Conservation (phyloP, 2,797 vertebrate genomes). For the Chelon auratus region DNA sequence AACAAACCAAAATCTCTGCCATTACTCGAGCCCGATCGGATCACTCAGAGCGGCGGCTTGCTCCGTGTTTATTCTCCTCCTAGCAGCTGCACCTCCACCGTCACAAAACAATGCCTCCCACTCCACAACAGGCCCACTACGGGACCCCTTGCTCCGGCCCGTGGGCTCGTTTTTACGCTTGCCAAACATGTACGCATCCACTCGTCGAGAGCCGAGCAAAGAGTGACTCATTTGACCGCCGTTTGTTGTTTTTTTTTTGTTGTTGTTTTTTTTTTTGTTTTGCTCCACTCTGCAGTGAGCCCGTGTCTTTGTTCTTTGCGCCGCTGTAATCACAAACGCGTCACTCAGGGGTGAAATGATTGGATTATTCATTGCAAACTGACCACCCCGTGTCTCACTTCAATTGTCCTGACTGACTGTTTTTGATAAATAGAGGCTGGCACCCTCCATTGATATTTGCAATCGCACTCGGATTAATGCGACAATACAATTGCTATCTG, state of each 20-base stretch:
- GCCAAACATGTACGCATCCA: constrained; percentile 65
- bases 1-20: constrained; percentile 59
- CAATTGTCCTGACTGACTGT: constrained; percentile 55
- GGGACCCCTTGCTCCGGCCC: constrained; percentile 63
- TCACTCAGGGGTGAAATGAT: constrained; percentile 61
- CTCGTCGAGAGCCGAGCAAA: constrained; percentile 48
- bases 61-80: constrained; percentile 61
- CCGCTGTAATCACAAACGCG: constrained; percentile 66
- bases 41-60: constrained; percentile 36
- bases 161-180: constrained; percentile 60
- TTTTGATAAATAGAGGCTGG: constrained; percentile 54
- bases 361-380: constrained; percentile 69
- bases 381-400: constrained; percentile 65
- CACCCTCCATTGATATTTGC: constrained; percentile 55
- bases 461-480: constrained; percentile 22
- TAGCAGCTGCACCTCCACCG: constrained; percentile 69
- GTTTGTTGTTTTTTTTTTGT: constrained; percentile 17
- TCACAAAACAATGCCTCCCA: constrained; percentile 76
- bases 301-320: constrained; percentile 49
- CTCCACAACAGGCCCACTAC: constrained; percentile 66
- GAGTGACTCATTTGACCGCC: constrained; percentile 69
- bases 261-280: background rate
- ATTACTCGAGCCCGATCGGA: constrained; percentile 40
- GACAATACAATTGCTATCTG: constrained; percentile 37
- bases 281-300: constrained; percentile 47